Conservation (phyloP, 2,888 invertebrate species). For the Agrochola lychnidis region DNA sequence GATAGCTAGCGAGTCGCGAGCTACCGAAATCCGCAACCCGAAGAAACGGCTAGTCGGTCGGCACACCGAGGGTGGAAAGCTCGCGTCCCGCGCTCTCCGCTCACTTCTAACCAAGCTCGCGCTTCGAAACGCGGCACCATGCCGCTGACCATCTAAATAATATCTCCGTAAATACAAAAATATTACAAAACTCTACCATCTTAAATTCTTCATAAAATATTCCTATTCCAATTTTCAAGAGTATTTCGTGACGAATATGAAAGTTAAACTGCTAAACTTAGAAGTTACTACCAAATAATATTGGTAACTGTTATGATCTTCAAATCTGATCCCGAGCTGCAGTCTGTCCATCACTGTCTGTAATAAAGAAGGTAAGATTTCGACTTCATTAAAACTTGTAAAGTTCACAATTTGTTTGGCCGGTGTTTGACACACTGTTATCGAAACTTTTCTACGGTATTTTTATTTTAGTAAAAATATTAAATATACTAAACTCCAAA, state of each 20-base stretch:
- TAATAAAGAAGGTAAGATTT: constrained; percentile 72
- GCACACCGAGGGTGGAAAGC: constrained; percentile 55
- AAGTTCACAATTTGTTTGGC: constrained; percentile 38
- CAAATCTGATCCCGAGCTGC: constrained; percentile 67
- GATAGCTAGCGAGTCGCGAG: constrained; percentile 40
- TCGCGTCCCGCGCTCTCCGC: constrained; percentile 42
- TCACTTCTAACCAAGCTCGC: constrained; percentile 34
- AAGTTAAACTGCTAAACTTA: constrained; percentile 71
- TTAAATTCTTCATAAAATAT: constrained; percentile 9
- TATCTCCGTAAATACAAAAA: not conserved
- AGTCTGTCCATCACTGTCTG: constrained; percentile 60
- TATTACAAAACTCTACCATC: not conserved
- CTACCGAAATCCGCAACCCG: constrained; percentile 39
- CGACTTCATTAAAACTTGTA: constrained; percentile 66
- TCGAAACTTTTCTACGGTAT: constrained; percentile 13
- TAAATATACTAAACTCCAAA: not conserved
- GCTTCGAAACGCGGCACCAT: constrained; percentile 30
- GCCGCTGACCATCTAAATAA: constrained; percentile 26
- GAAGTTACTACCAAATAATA: constrained; percentile 64
- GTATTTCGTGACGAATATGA: constrained; percentile 52
- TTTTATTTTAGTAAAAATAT: constrained; percentile 10
- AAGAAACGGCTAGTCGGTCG: constrained; percentile 63
- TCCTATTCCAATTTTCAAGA: constrained; percentile 28
- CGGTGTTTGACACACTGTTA: constrained; percentile 39
- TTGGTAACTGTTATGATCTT: constrained; percentile 69